Conservation (phyloP, 2,113 vertebrate genomes). For the Collichthys lucidus region DNA sequence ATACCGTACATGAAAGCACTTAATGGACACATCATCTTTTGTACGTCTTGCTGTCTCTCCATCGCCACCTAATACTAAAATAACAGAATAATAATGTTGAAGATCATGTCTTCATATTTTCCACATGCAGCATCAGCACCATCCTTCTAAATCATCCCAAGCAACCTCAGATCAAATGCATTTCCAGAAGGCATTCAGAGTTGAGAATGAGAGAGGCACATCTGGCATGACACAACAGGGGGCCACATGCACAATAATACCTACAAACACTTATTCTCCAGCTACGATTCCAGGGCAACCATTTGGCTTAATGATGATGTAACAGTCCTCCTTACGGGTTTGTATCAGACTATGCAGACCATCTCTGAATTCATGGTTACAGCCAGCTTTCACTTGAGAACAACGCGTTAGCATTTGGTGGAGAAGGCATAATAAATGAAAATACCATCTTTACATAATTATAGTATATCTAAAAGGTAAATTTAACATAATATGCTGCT, state of each 20-base stretch:
- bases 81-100: conserved; percentile 3
- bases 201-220: conserved; percentile 1
- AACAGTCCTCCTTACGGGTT: not conserved
- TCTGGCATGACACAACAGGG: conserved; percentile 22
- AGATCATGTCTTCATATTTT: conserved; percentile 2
- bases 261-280: not conserved
- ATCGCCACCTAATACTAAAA: not conserved
- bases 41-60: not conserved
- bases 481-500: not conserved
- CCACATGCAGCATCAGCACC: conserved; percentile 1
- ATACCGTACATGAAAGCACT: not conserved
- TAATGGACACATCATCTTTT: not conserved
- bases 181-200: not conserved
- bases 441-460: not conserved
- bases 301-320: conserved; percentile 18
- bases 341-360: not conserved
- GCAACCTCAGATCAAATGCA: not conserved
- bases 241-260: conserved; percentile 1
- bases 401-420: not conserved
- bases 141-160: conserved; percentile 17
- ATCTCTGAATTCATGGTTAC: not conserved
- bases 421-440: not conserved
- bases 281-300: not conserved
- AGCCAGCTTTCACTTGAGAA: not conserved
- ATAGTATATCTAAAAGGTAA: not conserved